phyloP scores from a whole-genome alignment of 2,888 invertebrate species.

The Volucella inanis region DNA sequence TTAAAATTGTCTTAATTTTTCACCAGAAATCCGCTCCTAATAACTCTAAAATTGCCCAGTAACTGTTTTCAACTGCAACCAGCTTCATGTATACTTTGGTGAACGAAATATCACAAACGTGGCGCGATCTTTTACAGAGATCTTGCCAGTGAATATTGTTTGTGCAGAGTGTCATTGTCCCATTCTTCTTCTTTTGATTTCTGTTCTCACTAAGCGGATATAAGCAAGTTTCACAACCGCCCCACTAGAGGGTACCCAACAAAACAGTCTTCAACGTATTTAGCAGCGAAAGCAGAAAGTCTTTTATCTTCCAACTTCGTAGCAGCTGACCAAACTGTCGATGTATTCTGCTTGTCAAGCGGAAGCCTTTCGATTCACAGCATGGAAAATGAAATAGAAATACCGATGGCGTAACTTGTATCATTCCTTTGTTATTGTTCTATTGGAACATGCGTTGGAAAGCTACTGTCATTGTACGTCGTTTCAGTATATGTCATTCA shows the following conservation, averaged over 20 bases:
- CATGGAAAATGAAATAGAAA: conserved; percentile 92
- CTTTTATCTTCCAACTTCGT: conserved; percentile 75
- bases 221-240: conserved; percentile 62
- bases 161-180: no score
- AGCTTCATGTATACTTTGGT: not conserved
- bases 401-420: conserved; percentile 84
- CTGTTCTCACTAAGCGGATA: conserved; percentile 14
- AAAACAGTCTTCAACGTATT: conserved; percentile 91
- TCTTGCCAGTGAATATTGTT: no score
- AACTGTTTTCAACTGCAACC: not conserved
- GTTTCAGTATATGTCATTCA: no score
- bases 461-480: no score
- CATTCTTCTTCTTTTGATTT: conserved; percentile 12
- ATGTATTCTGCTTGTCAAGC: conserved; percentile 78
- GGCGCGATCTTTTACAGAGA: not conserved
- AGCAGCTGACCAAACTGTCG: conserved; percentile 77
- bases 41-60: not conserved
- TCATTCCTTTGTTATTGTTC: no score
- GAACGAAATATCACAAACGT: not conserved
- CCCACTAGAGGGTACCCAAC: conserved; percentile 84
- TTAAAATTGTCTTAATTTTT: not conserved
- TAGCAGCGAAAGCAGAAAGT: conserved; percentile 87
- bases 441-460: no score
- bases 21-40: not conserved
- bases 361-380: conserved; percentile 89